These are phyloP conservation scores for Columbina picui DNA, from an alignment of 2,113 vertebrate genomes.

Conservation along the genomic window DNA sequence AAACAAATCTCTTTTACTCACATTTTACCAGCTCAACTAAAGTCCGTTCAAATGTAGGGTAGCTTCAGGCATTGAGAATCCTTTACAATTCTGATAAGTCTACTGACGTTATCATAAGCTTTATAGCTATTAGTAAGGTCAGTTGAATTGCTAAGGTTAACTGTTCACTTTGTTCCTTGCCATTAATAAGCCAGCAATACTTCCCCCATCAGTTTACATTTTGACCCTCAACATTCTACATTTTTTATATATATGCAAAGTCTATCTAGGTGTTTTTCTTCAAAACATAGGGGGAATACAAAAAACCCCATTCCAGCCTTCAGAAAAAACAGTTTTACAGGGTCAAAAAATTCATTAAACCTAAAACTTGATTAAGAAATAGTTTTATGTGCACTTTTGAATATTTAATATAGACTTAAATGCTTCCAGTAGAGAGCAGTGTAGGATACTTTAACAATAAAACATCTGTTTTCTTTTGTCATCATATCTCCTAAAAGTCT, in stretches of 20 bases:
- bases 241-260: not conserved
- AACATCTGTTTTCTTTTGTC: not conserved
- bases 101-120: not conserved
- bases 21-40: not conserved
- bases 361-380: not conserved
- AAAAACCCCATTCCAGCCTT: not conserved
- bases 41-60: not conserved
- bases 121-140: not conserved
- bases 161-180: not conserved
- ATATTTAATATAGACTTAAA: not conserved
- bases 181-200: not conserved
- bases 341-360: not conserved
- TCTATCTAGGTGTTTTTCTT: not conserved
- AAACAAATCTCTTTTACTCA: not conserved
- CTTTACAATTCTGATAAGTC: not conserved
- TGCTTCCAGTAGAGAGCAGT: slow-evolving; percentile 80
- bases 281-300: rapidly evolving
- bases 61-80: not conserved
- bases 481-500: not conserved
- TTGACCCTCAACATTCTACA: not conserved
- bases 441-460: slow-evolving; percentile 41
- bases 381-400: not conserved
- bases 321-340: not conserved
- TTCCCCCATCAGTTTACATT: not conserved
- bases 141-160: not conserved